These are phyloP conservation scores for Oncopeltus fasciatus DNA, from an alignment of 1,140 invertebrate genomes.

Conservation along the genomic window DNA sequence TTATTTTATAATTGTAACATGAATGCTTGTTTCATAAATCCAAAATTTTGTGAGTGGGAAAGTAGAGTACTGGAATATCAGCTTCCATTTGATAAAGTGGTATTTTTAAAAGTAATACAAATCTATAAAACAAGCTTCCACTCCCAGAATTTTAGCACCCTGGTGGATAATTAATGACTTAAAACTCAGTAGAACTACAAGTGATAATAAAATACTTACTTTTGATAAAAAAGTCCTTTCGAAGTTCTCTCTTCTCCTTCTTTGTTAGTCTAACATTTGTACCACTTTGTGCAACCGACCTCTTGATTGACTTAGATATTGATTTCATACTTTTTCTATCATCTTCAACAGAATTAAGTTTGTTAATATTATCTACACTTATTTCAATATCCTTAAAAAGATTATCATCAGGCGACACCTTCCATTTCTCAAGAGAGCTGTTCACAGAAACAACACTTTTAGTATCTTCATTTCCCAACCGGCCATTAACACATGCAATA, in stretches of 20 bases:
- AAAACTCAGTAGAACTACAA: too few relatives aligned
- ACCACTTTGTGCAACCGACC: neutral
- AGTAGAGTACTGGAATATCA: too few relatives aligned
- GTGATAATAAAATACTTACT: slow-evolving; percentile 13
- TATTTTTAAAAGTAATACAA: too few relatives aligned
- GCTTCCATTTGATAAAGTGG: too few relatives aligned
- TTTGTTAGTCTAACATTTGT: neutral
- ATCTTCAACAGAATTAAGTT: neutral
- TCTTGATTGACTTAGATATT: neutral
- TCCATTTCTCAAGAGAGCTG: neutral
- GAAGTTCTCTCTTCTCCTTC: neutral
- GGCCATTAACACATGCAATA: neutral
- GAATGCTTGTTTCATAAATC: too few relatives aligned
- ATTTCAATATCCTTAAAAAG: slow-evolving; percentile 4
- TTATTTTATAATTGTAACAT: too few relatives aligned
- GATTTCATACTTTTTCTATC: neutral
- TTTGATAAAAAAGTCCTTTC: slow-evolving; percentile 6
- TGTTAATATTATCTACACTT: neutral
- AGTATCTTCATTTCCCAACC: neutral
- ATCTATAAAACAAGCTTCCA: too few relatives aligned
- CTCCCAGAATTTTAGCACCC: too few relatives aligned
- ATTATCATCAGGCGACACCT: neutral
- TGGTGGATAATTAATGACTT: too few relatives aligned
- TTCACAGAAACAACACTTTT: neutral
- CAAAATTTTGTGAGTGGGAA: too few relatives aligned